Evolutionary conservation across 2,888 invertebrate genomes (phyloP).

Genomic region (Campoplex nolae): DNA sequence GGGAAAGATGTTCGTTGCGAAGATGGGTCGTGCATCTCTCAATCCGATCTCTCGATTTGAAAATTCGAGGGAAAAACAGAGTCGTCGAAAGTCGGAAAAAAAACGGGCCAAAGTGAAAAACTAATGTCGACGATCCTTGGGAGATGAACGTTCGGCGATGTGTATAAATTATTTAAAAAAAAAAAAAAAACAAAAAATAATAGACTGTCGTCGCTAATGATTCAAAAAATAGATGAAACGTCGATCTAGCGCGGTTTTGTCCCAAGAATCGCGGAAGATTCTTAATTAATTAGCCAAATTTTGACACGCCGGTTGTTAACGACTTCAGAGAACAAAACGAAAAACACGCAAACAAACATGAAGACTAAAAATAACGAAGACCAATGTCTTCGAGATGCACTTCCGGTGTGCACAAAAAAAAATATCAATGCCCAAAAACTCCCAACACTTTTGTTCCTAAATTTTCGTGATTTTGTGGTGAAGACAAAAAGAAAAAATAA

Average conservation of each 20-base stretch:
- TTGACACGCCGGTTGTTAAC: constrained; percentile 39
- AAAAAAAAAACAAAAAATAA: constrained; percentile 67
- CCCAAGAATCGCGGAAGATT: constrained; percentile 42
- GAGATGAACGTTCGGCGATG: constrained; percentile 67
- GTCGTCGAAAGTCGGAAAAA: neutral
- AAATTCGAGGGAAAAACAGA: constrained; percentile 3
- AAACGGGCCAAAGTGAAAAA: constrained; percentile 7
- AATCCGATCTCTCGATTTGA: constrained; percentile 15
- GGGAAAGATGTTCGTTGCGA: constrained; percentile 16
- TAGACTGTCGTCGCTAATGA: constrained; percentile 73
- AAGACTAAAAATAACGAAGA: constrained; percentile 18
- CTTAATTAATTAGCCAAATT: constrained; percentile 58
- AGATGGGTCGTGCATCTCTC: constrained; percentile 22
- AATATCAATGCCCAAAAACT: constrained; percentile 60
- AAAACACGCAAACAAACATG: constrained; percentile 24
- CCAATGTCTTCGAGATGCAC: constrained; percentile 14
- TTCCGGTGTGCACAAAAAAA: constrained; percentile 58
- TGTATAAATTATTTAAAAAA: constrained; percentile 69
- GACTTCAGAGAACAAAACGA: neutral
- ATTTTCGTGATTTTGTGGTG: constrained; percentile 50
- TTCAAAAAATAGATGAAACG: constrained; percentile 66
- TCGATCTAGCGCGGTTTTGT: constrained; percentile 48
- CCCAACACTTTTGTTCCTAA: constrained; percentile 65
- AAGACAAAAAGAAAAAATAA: constrained; percentile 21
- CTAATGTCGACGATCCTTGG: constrained; percentile 18